Percentiles rank a stretch among this genome's conserved stretches.
Evolutionary conservation across 2,797 vertebrate species (phyloP).

Genomic region (Phrynocephalus forsythii): DNA sequence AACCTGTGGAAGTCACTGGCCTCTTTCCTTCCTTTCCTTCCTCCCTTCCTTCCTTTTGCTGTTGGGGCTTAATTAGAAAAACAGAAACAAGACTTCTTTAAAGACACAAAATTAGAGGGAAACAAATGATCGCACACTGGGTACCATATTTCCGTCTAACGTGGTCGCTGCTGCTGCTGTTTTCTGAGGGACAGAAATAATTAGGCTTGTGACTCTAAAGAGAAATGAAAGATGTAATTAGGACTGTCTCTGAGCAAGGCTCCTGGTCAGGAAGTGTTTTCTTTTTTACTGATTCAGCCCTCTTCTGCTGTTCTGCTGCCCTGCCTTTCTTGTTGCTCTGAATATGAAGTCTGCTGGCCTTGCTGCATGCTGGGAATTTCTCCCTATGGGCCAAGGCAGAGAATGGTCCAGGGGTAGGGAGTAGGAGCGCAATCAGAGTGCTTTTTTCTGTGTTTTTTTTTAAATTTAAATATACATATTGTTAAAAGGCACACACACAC

Average conservation of each 20-base stretch:
- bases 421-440: not conserved
- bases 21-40: conserved; percentile 1
- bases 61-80: conserved; percentile 43
- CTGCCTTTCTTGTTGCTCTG: conserved; percentile 26
- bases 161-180: not conserved
- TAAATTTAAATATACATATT: not conserved
- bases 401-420: conserved; percentile 44
- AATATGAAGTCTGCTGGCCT: conserved; percentile 39
- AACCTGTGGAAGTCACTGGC: conserved; percentile 43
- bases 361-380: not conserved
- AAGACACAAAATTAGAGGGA: conserved; percentile 57
- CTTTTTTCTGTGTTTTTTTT: not conserved
- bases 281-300: conserved; percentile 39
- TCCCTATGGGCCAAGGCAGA: conserved; percentile 49
- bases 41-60: too few relatives aligned
- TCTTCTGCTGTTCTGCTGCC: conserved; percentile 33
- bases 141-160: conserved; percentile 42
- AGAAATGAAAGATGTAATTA: conserved; percentile 61
- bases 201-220: conserved; percentile 62
- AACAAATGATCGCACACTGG: conserved; percentile 47
- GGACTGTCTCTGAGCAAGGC: conserved; percentile 51
- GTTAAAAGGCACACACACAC: too few relatives aligned
- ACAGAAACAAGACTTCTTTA: conserved; percentile 25
- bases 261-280: conserved; percentile 38
- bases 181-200: conserved; percentile 64